Conservation (phyloP, 2,113 vertebrate genomes). For the Pycnonotus jocosus region DNA sequence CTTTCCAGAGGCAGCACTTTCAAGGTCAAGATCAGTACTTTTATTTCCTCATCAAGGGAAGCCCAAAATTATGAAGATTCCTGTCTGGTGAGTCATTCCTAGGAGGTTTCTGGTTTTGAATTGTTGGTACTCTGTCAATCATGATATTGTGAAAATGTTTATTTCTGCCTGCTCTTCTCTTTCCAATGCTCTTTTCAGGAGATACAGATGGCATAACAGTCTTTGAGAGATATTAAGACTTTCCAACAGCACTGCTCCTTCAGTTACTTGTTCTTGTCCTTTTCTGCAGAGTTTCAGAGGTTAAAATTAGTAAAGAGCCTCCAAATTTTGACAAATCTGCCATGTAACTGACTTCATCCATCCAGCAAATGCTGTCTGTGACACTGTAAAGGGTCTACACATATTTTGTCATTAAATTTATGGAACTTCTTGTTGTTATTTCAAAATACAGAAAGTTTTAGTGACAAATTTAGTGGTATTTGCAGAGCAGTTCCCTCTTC, state of each 20-base stretch:
- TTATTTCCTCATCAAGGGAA: background rate
- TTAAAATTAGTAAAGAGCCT: background rate
- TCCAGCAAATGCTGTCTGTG: background rate
- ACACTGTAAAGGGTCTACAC: background rate
- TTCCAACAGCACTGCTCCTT: background rate
- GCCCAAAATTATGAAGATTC: background rate
- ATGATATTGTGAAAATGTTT: background rate
- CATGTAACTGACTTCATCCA: background rate
- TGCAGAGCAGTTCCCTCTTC: background rate
- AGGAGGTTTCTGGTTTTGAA: background rate
- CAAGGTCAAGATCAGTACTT: background rate
- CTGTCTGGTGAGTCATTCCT: background rate
- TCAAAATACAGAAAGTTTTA: background rate
- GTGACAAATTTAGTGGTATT: background rate
- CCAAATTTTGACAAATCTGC: background rate
- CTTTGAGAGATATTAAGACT: background rate
- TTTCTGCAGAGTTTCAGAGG: background rate
- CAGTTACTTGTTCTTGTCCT: background rate
- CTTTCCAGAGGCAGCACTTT: background rate
- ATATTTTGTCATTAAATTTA: background rate
- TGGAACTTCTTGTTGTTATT: background rate
- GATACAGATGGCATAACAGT: background rate
- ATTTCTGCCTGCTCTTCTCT: background rate
- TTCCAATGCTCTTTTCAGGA: background rate
- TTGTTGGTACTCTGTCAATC: background rate